Evolutionary conservation across 2,888 invertebrate species (phyloP).

Genomic region (Bembecia ichneumoniformis): DNA sequence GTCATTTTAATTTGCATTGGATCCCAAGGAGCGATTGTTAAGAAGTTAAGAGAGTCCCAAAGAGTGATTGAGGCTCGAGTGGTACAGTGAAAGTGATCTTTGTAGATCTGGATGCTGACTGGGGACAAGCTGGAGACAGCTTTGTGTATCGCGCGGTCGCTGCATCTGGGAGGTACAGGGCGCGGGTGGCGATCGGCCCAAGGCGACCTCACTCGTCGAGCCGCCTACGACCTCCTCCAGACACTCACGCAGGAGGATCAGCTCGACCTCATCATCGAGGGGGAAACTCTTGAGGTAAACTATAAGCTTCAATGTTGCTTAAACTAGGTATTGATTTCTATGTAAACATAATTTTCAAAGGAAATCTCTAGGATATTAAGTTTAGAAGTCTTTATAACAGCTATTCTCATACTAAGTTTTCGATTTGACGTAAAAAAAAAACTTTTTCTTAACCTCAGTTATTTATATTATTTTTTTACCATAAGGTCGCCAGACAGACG

Average conservation of each 20-base stretch:
- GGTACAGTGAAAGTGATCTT: neutral
- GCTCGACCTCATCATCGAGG: constrained; percentile 55
- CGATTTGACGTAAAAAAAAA: no score
- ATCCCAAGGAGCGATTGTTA: no score
- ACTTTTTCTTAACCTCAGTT: no score
- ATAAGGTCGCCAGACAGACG: no score
- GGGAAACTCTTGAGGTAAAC: constrained; percentile 55
- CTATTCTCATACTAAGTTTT: no score
- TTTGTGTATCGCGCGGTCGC: constrained; percentile 97
- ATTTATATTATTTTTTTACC: no score
- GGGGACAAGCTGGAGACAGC: constrained; percentile 98
- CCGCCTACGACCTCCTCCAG: constrained; percentile 40
- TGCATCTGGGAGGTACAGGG: constrained; percentile 76
- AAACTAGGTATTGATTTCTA: neutral
- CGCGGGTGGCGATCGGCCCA: constrained; percentile 21
- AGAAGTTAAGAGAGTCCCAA: no score
- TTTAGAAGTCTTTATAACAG: no score
- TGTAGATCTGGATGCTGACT: constrained; percentile 91
- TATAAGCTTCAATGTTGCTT: neutral
- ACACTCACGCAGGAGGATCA: constrained; percentile 22
- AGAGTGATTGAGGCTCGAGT: no score
- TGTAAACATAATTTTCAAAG: no score
- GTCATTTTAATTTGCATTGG: no score
- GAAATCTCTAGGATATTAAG: no score
- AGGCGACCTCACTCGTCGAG: constrained; percentile 31